phyloP scores from a whole-genome alignment of 1,140 invertebrate genomes.

The Diachasma alloeum region DNA sequence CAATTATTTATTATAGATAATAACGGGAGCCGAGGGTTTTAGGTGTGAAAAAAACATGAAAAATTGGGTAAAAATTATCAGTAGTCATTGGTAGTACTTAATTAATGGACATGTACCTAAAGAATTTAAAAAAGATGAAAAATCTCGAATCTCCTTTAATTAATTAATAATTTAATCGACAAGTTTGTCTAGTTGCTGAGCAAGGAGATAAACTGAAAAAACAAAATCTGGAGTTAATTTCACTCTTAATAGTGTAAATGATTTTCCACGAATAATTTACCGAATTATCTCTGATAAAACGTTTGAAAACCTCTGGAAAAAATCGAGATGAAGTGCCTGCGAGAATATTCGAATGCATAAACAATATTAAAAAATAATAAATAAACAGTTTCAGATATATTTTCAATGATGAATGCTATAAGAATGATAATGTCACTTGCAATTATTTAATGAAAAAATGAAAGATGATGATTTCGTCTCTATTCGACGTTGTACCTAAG shows the following conservation, averaged over 20 bases:
- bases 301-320: background rate
- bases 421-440: slow-evolving; percentile 31
- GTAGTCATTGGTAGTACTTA: background rate
- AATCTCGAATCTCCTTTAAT: too few relatives aligned
- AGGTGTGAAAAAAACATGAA: background rate
- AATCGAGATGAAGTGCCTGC: slow-evolving; percentile 5
- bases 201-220: background rate
- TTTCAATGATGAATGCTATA: slow-evolving; percentile 51
- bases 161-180: too few relatives aligned
- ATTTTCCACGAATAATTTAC: too few relatives aligned
- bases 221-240: background rate
- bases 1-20: background rate
- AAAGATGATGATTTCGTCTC: slow-evolving; percentile 35
- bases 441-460: slow-evolving; percentile 11
- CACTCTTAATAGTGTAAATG: too few relatives aligned
- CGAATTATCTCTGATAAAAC: background rate
- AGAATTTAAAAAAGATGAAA: background rate
- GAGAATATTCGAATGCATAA: slow-evolving; percentile 41
- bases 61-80: background rate
- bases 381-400: slow-evolving; percentile 41
- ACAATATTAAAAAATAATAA: slow-evolving; percentile 29
- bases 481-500: slow-evolving; percentile 48
- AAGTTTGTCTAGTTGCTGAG: background rate
- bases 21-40: background rate
- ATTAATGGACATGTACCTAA: background rate